Evolutionary conservation across 1,140 invertebrate genomes (phyloP), one percentile per base, ranked within the genome.

Genomic region (Cardiocondyla obscurior): DNA sequence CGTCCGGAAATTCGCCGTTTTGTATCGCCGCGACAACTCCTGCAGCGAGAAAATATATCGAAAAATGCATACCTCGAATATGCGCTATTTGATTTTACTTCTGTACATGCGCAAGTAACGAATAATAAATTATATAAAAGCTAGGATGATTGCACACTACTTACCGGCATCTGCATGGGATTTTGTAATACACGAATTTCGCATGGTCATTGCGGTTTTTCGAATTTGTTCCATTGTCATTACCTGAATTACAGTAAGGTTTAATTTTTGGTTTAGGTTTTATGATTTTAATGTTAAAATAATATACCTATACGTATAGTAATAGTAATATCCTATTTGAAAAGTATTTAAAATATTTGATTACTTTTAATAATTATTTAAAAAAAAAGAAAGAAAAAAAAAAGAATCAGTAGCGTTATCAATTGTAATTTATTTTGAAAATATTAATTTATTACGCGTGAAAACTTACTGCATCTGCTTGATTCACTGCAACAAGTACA

Each of bases 191-290:
- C 89, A 90, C 0, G 62, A 22, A 10, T 85, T 86, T 3, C 90
- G 73, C 12, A 91, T 16, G 4, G 55, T 57, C 14, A 5, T 49
- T 4, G 82, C 83, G 0, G 88, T 60, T 30, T 86, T 90, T 1
- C 87, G 49, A 58, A 91, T 82, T 53, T 91, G 90, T 7, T 89
- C 82, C n/a, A 42, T 39, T 0, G 81, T 83, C 57, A 90, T 70
- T 0, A 30, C 49, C 89, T 90, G 12, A 5, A 60, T 46, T 85
- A 39, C 0, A 55, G 25, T 44, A 76, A 51, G 39, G 49, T 39
- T 19, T 14, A 58, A 36, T 49, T 39, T 60, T 12, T 28, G 30
- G 30, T 19, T 25, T 49, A 22, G 19, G n/a, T 55, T 22, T 42
- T 39, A 62, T 39, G 5, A 3, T 51, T 44, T 4, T n/a, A 22